A percentile compares a stretch with the other conserved stretches of the same genome.
Evolutionary conservation across 2,113 vertebrate species (phyloP).

Genomic region (Pica pica): DNA sequence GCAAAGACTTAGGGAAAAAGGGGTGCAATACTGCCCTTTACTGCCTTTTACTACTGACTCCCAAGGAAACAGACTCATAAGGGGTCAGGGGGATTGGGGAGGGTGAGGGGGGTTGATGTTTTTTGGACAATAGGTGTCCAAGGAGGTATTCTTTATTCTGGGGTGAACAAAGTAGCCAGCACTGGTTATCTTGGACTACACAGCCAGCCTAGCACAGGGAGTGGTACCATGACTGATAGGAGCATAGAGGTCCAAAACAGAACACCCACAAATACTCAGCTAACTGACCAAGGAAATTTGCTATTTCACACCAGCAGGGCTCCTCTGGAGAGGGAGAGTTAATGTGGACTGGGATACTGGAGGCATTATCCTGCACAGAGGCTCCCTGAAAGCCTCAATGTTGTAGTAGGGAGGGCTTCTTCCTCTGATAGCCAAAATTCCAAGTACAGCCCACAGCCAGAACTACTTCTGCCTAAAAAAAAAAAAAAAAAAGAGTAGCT

Average conservation of each 20-base stretch:
- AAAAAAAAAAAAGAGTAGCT: not conserved
- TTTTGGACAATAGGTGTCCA: not conserved
- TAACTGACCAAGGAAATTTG: not conserved
- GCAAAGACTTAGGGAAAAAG: not conserved
- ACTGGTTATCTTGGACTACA: not conserved
- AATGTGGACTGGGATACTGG: not conserved
- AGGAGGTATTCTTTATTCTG: not conserved
- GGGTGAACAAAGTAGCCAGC: not conserved
- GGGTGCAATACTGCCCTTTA: not conserved
- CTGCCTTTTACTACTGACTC: not conserved
- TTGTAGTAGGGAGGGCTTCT: not conserved
- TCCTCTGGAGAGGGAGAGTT: not conserved
- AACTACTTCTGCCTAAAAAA: not conserved
- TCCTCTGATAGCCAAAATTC: not conserved
- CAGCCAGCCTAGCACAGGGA: not conserved
- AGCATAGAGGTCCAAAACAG: not conserved
- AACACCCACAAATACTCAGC: not conserved
- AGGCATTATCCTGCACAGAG: not conserved
- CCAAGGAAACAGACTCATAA: not conserved
- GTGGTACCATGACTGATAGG: accelerated
- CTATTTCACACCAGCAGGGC: not conserved
- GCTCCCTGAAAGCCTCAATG: not conserved
- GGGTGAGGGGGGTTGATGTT: not conserved
- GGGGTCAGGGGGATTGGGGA: not conserved
- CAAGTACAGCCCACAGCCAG: not conserved